These are phyloP conservation scores for Drosophila guanche DNA, from an alignment of 1,140 invertebrate species.

Conservation along the genomic window DNA sequence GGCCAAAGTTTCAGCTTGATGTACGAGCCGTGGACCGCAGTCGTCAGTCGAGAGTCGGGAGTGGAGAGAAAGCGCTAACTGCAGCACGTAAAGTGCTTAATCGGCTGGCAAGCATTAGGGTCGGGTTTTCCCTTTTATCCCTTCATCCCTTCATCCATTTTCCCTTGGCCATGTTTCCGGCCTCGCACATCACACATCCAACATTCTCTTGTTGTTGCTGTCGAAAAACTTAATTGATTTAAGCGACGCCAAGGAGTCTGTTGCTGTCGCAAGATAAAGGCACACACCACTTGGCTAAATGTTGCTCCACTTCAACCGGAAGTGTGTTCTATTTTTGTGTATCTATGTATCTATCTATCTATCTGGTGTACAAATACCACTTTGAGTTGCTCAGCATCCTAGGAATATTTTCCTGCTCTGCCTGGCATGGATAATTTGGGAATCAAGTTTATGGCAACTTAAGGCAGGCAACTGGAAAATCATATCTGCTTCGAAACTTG, in stretches of 20 bases:
- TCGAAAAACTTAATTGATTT: slow-evolving; percentile 70
- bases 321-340: no score
- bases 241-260: slow-evolving; percentile 26
- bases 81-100: slow-evolving; percentile 67
- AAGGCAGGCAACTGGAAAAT: no score
- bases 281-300: slow-evolving; percentile 26
- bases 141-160: no score
- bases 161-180: not conserved
- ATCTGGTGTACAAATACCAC: no score
- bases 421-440: no score
- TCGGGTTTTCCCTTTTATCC: not conserved
- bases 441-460: no score
- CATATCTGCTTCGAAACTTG: no score
- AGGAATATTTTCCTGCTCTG: no score
- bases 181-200: slow-evolving; percentile 11
- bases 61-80: slow-evolving; percentile 39
- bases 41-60: slow-evolving; percentile 3
- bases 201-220: slow-evolving; percentile 46
- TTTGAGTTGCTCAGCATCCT: no score
- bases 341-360: no score
- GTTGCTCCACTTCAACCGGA: not conserved
- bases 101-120: slow-evolving; percentile 54
- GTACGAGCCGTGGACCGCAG: slow-evolving; percentile 9
- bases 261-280: slow-evolving; percentile 8
- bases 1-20: slow-evolving; percentile 49